Evolutionary conservation across 2,888 invertebrate genomes (phyloP), one percentile per base, ranked within the genome.

Genomic region (Papilio demoleus): DNA sequence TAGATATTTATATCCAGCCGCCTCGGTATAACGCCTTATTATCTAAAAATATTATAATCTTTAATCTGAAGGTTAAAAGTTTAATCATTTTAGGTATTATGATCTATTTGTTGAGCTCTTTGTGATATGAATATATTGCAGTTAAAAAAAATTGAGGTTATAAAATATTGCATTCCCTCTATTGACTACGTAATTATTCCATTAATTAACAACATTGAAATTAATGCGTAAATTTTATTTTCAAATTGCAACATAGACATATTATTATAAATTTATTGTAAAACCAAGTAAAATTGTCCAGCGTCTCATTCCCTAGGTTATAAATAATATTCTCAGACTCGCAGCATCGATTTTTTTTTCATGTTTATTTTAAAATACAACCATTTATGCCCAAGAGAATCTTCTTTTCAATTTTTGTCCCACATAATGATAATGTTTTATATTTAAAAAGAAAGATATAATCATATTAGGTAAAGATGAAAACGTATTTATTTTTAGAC

Each of bases 311-410:
- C 31, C 53, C 53, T 27, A 31, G 53, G 9, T 17, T 31, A 56
- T n/a, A n/a, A n/a, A n/a, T 27, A 27, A 53, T 17, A 56, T 56
- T 31, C 53, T 56, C 31, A 31, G n/a, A 9, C 27, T 56, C 31
- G 53, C n/a, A 56, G 9, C 31, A 31, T 1, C n/a, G 53, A 17
- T 9, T 24, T 31, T 8, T 56, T 56, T 56, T 27, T 56, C 24
- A 24, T 56, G 31, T 53, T 27, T 53, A 27, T 56, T 56, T 56
- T 9, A 56, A 56, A 17, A 27, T 56, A 56, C 31, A 17, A 56
- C 27, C 31, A n/a, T 31, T 17, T 56, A 9, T 56, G 2, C 53
- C 11, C 17, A n/a, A 17, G 27, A 17, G 53, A 56, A 9, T 17
- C 31, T 11, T 9, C 53, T n/a, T 31, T 56, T n/a, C 31, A 31